Conservation (phyloP, 1,140 invertebrate genomes). For the Tenebrio molitor region DNA sequence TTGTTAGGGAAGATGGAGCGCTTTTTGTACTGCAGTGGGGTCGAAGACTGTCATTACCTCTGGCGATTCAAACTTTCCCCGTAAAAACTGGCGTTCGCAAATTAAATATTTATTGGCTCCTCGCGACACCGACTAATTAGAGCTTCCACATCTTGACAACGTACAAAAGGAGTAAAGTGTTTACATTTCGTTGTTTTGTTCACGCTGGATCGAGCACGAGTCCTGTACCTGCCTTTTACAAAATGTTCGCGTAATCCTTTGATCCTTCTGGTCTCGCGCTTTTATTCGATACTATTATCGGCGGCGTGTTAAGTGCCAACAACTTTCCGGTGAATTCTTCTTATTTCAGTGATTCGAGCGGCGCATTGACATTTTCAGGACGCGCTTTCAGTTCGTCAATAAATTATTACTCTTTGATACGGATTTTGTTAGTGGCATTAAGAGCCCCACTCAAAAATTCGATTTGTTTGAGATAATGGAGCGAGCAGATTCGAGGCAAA, state of each 20-base stretch:
- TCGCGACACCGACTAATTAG: too few relatives aligned
- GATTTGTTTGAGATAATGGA: too few relatives aligned
- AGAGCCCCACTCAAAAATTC: slow-evolving; percentile 7
- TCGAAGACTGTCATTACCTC: neutral
- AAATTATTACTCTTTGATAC: slow-evolving; percentile 10
- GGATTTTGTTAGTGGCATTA: slow-evolving; percentile 22
- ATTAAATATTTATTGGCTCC: too few relatives aligned
- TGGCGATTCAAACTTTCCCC: neutral
- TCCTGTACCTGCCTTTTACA: slow-evolving; percentile 11
- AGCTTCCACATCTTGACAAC: too few relatives aligned
- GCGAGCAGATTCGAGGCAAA: too few relatives aligned
- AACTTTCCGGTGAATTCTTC: neutral
- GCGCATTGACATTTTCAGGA: neutral
- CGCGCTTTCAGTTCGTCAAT: neutral
- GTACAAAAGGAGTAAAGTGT: too few relatives aligned
- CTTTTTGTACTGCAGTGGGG: neutral
- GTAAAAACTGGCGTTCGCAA: too few relatives aligned
- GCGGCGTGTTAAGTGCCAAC: neutral
- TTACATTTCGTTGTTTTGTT: too few relatives aligned
- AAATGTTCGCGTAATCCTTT: slow-evolving; percentile 17
- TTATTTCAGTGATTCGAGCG: neutral
- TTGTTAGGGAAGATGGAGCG: slow-evolving; percentile 5
- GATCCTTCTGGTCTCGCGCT: slow-evolving; percentile 3
- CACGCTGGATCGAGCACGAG: neutral
- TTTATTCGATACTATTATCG: slow-evolving; percentile 24